A percentile compares a stretch with the other conserved stretches of the same genome.
These are phyloP conservation scores for Bufo bufo DNA, from an alignment of 2,113 vertebrate species.

Conservation along the genomic window DNA sequence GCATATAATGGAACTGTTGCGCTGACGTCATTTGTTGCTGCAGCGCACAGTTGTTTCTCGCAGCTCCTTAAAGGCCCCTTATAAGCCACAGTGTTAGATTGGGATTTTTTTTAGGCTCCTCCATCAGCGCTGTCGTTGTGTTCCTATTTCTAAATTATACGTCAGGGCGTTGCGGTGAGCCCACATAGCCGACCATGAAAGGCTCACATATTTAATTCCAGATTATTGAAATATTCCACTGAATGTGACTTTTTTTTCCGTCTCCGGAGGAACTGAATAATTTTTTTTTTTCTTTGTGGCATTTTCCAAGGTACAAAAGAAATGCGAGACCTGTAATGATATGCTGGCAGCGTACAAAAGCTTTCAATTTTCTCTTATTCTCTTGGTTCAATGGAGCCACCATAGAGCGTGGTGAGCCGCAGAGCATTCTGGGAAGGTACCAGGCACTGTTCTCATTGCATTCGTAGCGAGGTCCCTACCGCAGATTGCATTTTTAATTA, in stretches of 20 bases:
- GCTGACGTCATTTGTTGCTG: background rate
- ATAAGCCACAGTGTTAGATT: background rate
- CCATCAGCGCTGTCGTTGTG: background rate
- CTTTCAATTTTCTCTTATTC: slow-evolving; percentile 58
- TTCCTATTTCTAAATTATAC: slow-evolving; percentile 10
- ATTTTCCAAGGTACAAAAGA: slow-evolving; percentile 52
- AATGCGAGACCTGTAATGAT: slow-evolving; percentile 36
- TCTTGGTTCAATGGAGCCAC: slow-evolving; percentile 58
- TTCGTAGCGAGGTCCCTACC: slow-evolving; percentile 38
- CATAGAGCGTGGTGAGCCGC: slow-evolving; percentile 46
- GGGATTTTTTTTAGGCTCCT: background rate
- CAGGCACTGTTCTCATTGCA: slow-evolving; percentile 10
- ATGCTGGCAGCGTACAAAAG: slow-evolving; percentile 52
- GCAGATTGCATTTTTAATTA: slow-evolving; percentile 55
- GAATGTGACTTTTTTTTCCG: slow-evolving; percentile 11
- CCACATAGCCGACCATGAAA: slow-evolving; percentile 11
- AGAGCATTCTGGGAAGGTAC: slow-evolving; percentile 47
- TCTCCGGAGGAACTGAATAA: slow-evolving; percentile 44
- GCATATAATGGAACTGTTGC: too few relatives aligned
- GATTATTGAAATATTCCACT: slow-evolving; percentile 43
- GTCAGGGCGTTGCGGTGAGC: background rate
- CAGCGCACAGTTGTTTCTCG: background rate
- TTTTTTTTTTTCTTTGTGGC: slow-evolving; percentile 42
- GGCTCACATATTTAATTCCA: slow-evolving; percentile 26
- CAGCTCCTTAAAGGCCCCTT: background rate